Evolutionary conservation across 2,113 vertebrate species (phyloP).

Genomic region (Peucedramus taeniatus): DNA sequence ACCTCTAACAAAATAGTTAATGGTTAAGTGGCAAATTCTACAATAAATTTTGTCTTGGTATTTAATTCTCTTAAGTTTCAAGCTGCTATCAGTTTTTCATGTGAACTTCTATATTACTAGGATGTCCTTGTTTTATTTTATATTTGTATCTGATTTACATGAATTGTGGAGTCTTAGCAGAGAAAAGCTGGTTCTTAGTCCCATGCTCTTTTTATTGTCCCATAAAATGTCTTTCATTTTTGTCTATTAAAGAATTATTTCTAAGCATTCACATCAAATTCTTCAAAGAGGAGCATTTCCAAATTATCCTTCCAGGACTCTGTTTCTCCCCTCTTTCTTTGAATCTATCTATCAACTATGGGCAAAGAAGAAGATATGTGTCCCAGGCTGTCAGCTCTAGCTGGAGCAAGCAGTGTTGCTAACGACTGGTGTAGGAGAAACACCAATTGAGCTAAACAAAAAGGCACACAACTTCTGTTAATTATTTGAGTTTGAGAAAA

Average conservation of each 20-base stretch:
- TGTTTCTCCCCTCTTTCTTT: not conserved
- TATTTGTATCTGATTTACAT: not conserved
- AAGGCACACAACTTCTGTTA: not conserved
- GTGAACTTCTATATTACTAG: not conserved
- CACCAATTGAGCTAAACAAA: not conserved
- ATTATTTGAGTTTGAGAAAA: not conserved
- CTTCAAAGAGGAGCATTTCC: not conserved
- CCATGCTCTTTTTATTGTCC: not conserved
- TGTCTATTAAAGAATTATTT: not conserved
- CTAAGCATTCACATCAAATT: not conserved
- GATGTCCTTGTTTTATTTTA: not conserved
- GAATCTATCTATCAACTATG: not conserved
- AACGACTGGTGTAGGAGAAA: not conserved
- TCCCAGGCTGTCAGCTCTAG: not conserved
- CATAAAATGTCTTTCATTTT: not conserved
- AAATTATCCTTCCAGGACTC: not conserved
- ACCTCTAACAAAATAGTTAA: not conserved
- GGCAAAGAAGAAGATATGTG: not conserved
- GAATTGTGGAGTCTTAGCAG: not conserved
- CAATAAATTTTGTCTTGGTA: not conserved
- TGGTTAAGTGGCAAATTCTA: not conserved
- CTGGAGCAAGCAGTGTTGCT: not conserved
- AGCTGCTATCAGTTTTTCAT: not conserved
- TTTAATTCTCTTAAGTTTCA: not conserved
- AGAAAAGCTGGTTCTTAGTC: not conserved